These are phyloP conservation scores for Clarias gariepinus DNA, from an alignment of 2,113 vertebrate species.

Conservation along the genomic window DNA sequence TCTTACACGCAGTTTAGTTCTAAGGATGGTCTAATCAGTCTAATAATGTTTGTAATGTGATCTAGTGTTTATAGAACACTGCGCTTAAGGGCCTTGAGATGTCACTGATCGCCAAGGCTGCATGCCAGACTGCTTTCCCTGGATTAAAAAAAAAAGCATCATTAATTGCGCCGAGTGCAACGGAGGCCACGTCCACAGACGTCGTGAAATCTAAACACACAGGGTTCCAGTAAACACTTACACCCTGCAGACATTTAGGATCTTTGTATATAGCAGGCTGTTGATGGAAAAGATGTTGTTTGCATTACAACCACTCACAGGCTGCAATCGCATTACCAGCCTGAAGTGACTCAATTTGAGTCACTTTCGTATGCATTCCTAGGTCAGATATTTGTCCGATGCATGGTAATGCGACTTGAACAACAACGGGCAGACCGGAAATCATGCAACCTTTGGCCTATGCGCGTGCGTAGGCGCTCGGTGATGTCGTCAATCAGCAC, in stretches of 20 bases:
- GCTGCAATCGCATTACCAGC: too few relatives aligned
- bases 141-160: not conserved
- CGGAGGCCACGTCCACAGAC: not conserved
- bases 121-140: not conserved
- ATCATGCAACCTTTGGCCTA: too few relatives aligned
- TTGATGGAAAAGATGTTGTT: not conserved
- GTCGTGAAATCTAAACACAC: slow-evolving; percentile 17
- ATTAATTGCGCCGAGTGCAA: slow-evolving; percentile 11
- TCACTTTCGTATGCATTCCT: too few relatives aligned
- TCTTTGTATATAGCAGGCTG: not conserved
- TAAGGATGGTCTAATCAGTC: not conserved
- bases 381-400: too few relatives aligned
- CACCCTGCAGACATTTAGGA: not conserved
- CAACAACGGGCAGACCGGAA: too few relatives aligned
- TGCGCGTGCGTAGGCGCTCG: too few relatives aligned
- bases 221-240: not conserved
- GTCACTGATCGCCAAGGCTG: slow-evolving; percentile 20
- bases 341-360: too few relatives aligned
- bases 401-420: too few relatives aligned
- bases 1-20: not conserved
- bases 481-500: too few relatives aligned
- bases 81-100: not conserved
- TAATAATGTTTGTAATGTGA: slow-evolving; percentile 7
- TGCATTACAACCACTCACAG: not conserved
- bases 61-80: slow-evolving; percentile 17